Conservation (phyloP, 92 coral and sea anemone species). For the Epizoanthus rinbou region DNA sequence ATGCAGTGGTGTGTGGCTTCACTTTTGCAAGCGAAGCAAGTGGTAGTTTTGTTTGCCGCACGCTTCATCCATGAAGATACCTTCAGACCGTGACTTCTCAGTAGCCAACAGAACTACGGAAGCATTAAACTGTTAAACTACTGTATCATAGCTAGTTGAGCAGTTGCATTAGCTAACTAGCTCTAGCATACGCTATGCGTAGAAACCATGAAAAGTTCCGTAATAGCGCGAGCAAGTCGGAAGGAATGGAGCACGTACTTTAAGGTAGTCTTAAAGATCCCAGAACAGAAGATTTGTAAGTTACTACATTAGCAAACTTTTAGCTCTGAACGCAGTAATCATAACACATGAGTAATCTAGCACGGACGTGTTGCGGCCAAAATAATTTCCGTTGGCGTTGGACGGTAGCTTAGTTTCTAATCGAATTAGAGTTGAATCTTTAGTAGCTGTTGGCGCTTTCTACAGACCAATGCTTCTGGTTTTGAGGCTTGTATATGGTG, state of each 20-base stretch:
- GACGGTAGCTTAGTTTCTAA: not conserved
- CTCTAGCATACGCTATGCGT: not conserved
- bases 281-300: not conserved
- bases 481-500: constrained; percentile 5
- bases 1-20: constrained; percentile 43
- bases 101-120: constrained; percentile 35
- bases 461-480: not conserved
- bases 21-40: constrained; percentile 5
- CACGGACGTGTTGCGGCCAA: too few relatives aligned
- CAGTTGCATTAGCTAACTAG: not conserved
- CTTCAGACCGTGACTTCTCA: constrained; percentile 38
- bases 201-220: not conserved
- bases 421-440: not conserved
- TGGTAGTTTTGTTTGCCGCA: too few relatives aligned
- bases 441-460: not conserved
- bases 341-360: not conserved
- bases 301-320: not conserved
- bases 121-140: constrained; percentile 41
- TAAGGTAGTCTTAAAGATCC: not conserved
- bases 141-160: not conserved
- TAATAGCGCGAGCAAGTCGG: not conserved
- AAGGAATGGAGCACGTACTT: not conserved
- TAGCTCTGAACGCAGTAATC: not conserved
- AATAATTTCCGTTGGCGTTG: not conserved
- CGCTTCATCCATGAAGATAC: constrained; percentile 36